Conservation (phyloP, 2,797 vertebrate species). For the Yasuhikotakia modesta region DNA sequence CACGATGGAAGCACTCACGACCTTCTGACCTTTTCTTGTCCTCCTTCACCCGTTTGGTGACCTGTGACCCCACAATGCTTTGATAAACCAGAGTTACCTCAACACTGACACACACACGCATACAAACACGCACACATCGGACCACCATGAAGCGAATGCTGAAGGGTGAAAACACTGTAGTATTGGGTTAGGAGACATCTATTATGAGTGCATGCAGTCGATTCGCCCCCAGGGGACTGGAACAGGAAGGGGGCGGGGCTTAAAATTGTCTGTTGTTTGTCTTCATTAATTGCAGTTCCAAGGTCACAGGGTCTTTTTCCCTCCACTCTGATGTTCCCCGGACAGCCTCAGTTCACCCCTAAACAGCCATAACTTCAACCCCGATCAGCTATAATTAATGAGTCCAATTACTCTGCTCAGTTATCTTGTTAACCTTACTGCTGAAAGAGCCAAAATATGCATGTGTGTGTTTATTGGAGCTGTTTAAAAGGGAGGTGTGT, state of each 20-base stretch:
- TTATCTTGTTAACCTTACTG: conserved; percentile 43
- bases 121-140: conserved; percentile 29
- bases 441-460: conserved; percentile 38
- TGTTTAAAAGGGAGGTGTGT: conserved; percentile 24
- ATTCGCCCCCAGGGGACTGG: conserved; percentile 30
- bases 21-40: conserved; percentile 41
- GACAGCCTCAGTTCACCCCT: conserved; percentile 36
- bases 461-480: conserved; percentile 42
- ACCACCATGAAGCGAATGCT: conserved; percentile 49
- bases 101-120: conserved; percentile 35
- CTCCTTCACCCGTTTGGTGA: conserved; percentile 38
- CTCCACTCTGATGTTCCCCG: conserved; percentile 21
- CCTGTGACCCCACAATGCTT: conserved; percentile 44
- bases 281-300: conserved; percentile 55
- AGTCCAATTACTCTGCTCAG: conserved; percentile 48
- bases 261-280: conserved; percentile 53
- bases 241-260: conserved; percentile 42
- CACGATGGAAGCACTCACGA: conserved; percentile 7
- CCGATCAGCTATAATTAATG: conserved; percentile 34
- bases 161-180: conserved; percentile 70
- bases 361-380: conserved; percentile 20
- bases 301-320: conserved; percentile 38
- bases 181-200: conserved; percentile 17
- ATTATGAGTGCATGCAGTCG: conserved; percentile 62
- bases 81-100: conserved; percentile 43